Evolutionary conservation across 2,797 vertebrate genomes (phyloP).

Genomic region (Semotilus atromaculatus): DNA sequence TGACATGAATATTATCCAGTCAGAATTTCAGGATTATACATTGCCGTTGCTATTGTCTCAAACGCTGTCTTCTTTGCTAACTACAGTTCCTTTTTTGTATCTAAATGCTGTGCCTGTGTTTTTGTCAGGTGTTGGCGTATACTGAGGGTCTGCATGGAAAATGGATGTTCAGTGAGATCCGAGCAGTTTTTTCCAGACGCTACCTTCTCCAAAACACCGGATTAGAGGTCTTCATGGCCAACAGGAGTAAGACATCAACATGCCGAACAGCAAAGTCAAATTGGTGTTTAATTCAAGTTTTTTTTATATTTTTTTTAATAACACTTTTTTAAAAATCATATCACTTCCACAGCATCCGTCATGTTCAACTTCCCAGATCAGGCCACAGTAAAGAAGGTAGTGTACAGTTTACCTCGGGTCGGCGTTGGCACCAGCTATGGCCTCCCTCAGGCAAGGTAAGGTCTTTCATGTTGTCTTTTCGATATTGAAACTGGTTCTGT

Average conservation of each 20-base stretch:
- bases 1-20: not conserved
- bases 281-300: not conserved
- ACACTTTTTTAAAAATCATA: not conserved
- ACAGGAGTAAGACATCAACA: constrained; percentile 86
- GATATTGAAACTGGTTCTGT: not conserved
- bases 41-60: not conserved
- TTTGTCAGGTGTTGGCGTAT: constrained; percentile 87
- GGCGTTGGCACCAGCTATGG: constrained; percentile 98
- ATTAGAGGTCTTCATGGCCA: constrained; percentile 97
- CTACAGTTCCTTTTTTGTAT: not conserved
- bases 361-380: constrained; percentile 99
- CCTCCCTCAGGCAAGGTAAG: constrained; percentile 94
- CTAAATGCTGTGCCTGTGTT: constrained; percentile 33
- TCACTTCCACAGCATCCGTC: constrained; percentile 84
- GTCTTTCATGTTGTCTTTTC: not conserved
- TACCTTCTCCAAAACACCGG: constrained; percentile 94
- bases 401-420: constrained; percentile 94
- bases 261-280: not conserved
- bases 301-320: not conserved
- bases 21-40: not conserved
- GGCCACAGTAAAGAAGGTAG: constrained; percentile 95
- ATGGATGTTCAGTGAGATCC: constrained; percentile 99
- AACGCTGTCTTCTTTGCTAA: not conserved
- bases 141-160: constrained; percentile 96
- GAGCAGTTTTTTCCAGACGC: constrained; percentile 93